phyloP scores from a whole-genome alignment of 2,113 vertebrate species.

The Illadopsis cleaveri region DNA sequence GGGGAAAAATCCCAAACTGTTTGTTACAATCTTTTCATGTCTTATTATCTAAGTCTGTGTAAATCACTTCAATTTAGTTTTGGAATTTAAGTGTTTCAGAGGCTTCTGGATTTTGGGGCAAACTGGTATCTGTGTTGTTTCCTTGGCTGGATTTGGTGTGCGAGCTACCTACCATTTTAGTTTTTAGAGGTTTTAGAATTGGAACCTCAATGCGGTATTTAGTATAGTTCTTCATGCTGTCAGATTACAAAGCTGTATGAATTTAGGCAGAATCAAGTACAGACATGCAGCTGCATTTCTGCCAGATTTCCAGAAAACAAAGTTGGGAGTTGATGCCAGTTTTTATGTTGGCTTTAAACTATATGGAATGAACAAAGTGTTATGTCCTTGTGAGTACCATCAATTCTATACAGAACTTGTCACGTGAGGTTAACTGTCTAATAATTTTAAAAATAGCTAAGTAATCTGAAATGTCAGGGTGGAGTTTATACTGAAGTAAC shows the following conservation, averaged over 20 bases:
- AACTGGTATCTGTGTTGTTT: neutral
- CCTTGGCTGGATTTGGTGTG: neutral
- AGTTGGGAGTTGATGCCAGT: neutral
- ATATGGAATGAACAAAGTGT: neutral
- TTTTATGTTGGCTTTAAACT: neutral
- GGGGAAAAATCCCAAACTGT: accelerated
- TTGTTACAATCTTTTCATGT: neutral
- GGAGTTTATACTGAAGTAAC: neutral
- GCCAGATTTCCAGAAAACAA: neutral
- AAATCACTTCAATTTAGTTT: neutral
- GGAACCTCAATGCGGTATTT: neutral
- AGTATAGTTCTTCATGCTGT: neutral
- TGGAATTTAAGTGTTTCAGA: neutral
- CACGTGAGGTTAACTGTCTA: neutral
- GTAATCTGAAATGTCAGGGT: neutral
- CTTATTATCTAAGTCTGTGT: neutral
- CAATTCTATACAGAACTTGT: neutral
- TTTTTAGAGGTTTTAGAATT: neutral
- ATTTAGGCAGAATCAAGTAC: neutral
- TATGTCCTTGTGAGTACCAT: neutral
- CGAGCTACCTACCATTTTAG: neutral
- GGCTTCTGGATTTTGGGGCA: neutral
- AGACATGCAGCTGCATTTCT: neutral
- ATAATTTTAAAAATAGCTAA: neutral
- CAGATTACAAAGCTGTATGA: neutral